Evolutionary conservation across 2,797 vertebrate species (phyloP).

Genomic region (Lophotriccus pileatus): DNA sequence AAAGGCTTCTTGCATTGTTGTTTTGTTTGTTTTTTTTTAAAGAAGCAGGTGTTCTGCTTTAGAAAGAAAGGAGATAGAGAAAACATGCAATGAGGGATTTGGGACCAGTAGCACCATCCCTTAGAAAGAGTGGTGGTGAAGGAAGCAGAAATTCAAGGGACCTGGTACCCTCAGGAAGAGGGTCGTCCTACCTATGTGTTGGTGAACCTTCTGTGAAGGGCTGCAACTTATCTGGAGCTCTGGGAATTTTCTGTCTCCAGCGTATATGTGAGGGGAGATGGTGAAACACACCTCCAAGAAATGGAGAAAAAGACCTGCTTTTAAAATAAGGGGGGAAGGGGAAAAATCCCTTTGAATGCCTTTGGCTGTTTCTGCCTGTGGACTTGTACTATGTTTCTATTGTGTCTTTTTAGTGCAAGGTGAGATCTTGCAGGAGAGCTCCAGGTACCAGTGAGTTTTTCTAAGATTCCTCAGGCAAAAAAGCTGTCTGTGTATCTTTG

Average conservation of each 20-base stretch:
- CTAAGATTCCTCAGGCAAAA: neutral
- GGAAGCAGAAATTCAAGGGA: neutral
- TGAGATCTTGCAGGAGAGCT: neutral
- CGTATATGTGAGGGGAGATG: neutral
- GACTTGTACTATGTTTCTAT: neutral
- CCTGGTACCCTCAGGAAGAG: neutral
- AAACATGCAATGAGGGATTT: neutral
- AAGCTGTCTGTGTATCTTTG: neutral
- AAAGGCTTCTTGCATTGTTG: neutral
- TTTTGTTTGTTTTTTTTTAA: neutral
- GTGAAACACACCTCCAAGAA: neutral
- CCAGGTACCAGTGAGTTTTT: neutral
- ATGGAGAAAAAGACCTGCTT: neutral
- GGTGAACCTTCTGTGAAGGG: neutral
- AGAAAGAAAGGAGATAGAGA: neutral
- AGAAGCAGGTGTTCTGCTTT: neutral
- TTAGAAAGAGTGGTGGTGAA: fast-evolving
- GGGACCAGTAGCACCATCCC: neutral
- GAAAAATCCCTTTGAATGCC: neutral
- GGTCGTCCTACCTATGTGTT: fast-evolving
- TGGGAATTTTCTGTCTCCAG: neutral
- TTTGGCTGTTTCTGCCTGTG: neutral
- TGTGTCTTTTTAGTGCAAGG: neutral
- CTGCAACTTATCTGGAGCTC: neutral
- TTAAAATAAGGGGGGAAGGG: neutral